A percentile compares a stretch with the other conserved stretches of the same genome.
Conservation (phyloP, 2,113 vertebrate genomes). For the Cryptotis parvus region DNA sequence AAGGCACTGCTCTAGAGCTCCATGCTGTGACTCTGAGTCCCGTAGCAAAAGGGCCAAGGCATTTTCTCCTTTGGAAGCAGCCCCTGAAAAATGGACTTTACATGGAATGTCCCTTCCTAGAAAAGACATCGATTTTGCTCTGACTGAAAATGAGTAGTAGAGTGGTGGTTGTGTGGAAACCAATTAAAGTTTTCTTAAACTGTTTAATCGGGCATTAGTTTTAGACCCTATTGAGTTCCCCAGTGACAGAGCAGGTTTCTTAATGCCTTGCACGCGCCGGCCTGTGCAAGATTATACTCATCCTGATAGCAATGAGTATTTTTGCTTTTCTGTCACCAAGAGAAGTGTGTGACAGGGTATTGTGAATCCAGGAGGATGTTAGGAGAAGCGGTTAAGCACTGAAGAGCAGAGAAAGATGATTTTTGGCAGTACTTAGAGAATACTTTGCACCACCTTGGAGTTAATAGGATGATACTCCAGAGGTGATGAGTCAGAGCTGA, state of each 20-base stretch:
- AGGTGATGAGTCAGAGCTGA: slow-evolving; percentile 61
- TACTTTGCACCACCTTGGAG: not conserved
- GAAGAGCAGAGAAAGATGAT: not conserved
- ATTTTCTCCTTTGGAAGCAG: not conserved
- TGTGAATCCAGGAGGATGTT: not conserved
- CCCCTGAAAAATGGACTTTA: not conserved
- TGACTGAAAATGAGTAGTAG: not conserved
- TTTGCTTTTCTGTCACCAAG: not conserved
- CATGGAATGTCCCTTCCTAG: not conserved
- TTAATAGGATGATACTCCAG: slow-evolving; percentile 3
- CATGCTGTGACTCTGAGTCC: not conserved
- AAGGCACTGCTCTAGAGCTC: not conserved
- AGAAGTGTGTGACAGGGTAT: not conserved
- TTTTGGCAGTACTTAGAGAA: not conserved
- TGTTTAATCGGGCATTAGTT: not conserved
- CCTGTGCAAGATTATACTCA: no score
- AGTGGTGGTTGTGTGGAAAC: not conserved
- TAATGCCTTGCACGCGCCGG: no score
- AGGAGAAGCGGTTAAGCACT: not conserved
- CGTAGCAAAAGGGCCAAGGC: not conserved
- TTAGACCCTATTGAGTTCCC: no score
- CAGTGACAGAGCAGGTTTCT: no score
- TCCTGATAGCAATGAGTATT: not conserved
- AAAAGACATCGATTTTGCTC: not conserved
- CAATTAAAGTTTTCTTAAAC: not conserved